A percentile compares a stretch with the other conserved stretches of the same genome.
Evolutionary conservation across 2,888 invertebrate species (phyloP).

Genomic region (Poecilus cupreus): DNA sequence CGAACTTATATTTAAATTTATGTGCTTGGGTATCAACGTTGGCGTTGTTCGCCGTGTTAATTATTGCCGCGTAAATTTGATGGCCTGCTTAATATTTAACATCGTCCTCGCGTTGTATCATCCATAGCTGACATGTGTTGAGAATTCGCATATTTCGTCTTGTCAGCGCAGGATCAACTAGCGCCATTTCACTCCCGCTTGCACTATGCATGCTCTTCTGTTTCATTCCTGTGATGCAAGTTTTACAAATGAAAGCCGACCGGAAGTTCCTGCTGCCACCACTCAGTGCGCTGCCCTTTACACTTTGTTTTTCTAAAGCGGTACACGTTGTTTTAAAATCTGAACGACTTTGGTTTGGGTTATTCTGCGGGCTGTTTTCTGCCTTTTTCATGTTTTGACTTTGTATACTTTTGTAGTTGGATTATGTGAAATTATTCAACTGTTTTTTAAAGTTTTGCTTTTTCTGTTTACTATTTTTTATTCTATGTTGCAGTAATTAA

Average conservation of each 20-base stretch:
- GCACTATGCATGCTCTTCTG: not conserved
- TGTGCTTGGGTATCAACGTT: constrained; percentile 47
- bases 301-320: constrained; percentile 23
- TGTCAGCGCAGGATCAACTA: constrained; percentile 35
- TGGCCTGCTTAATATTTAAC: constrained; percentile 54
- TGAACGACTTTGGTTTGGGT: not conserved
- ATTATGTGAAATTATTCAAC: constrained; percentile 16
- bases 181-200: not conserved
- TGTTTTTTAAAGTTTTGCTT: not conserved
- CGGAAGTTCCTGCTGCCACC: not conserved
- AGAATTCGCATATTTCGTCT: constrained; percentile 51
- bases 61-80: constrained; percentile 53
- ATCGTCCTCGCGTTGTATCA: constrained; percentile 15
- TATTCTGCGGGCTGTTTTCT: constrained; percentile 25
- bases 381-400: constrained; percentile 28
- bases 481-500: not conserved
- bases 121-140: constrained; percentile 48
- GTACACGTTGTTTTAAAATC: constrained; percentile 26
- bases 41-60: constrained; percentile 50
- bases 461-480: not conserved
- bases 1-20: constrained; percentile 58
- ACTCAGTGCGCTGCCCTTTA: not conserved
- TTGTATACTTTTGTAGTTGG: constrained; percentile 2
- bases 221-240: not conserved
- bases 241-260: constrained; percentile 14